These are phyloP conservation scores for Gasteruption jaculator DNA, from an alignment of 2,888 invertebrate genomes.

Conservation along the genomic window DNA sequence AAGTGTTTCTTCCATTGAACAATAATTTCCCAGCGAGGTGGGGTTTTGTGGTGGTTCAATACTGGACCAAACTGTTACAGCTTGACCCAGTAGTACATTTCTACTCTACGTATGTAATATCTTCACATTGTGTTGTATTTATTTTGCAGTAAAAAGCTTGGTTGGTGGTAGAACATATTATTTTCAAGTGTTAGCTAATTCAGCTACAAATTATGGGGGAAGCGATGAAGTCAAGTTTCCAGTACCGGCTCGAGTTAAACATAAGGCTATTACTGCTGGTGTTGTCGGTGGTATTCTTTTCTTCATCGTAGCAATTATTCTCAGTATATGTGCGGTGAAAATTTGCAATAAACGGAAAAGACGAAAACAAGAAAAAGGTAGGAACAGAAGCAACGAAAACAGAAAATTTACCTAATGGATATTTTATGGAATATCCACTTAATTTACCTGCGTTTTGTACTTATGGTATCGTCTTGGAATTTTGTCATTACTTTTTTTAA, in stretches of 20 bases:
- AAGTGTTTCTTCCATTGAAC: no score
- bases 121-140: background rate
- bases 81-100: no score
- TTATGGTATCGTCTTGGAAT: slow-evolving; percentile 34
- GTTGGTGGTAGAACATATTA: slow-evolving; percentile 88
- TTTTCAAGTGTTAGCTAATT: slow-evolving; percentile 87
- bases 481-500: slow-evolving; percentile 19
- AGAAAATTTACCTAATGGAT: slow-evolving; percentile 3
- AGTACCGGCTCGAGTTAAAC: slow-evolving; percentile 86
- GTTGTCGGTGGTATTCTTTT: slow-evolving; percentile 95
- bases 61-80: no score
- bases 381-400: slow-evolving; percentile 14
- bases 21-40: no score
- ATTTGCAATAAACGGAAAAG: slow-evolving; percentile 96
- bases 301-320: slow-evolving; percentile 95
- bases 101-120: no score
- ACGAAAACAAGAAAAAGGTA: slow-evolving; percentile 97
- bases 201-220: slow-evolving; percentile 79
- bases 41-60: no score
- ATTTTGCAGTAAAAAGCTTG: slow-evolving; percentile 78
- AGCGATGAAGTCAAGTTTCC: slow-evolving; percentile 86
- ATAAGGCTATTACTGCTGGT: slow-evolving; percentile 94
- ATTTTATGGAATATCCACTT: no score
- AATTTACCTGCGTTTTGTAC: slow-evolving; percentile 24
- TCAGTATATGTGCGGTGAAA: slow-evolving; percentile 95